phyloP scores from a whole-genome alignment of 2,113 vertebrate genomes.

The Pedionomus torquatus region DNA sequence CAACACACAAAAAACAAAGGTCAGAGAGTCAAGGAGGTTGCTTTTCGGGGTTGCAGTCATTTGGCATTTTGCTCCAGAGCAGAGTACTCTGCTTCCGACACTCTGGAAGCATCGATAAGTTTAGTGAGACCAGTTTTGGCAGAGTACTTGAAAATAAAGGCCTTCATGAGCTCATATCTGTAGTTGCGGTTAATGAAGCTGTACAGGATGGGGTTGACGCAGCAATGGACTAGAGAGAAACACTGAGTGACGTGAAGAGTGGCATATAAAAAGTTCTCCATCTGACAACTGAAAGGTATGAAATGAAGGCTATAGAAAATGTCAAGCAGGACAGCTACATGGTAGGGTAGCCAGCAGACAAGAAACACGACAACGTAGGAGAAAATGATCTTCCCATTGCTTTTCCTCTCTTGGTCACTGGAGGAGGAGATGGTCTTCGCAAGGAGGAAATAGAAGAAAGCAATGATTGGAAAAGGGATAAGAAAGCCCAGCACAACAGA shows the following conservation, averaged over 20 bases:
- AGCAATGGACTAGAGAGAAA: slow-evolving; percentile 89
- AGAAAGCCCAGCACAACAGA: slow-evolving; percentile 86
- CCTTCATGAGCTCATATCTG: slow-evolving; percentile 91
- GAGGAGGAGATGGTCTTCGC: slow-evolving; percentile 76
- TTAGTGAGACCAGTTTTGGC: slow-evolving; percentile 88
- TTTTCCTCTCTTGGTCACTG: slow-evolving; percentile 81
- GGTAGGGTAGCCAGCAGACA: slow-evolving; percentile 91
- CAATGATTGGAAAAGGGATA: slow-evolving; percentile 86
- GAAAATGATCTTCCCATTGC: slow-evolving; percentile 85
- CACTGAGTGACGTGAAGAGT: slow-evolving; percentile 88
- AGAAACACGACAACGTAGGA: slow-evolving; percentile 89
- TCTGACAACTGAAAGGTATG: slow-evolving; percentile 84
- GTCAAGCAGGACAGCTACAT: slow-evolving; percentile 83
- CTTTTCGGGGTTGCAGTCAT: not conserved
- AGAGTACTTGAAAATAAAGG: slow-evolving; percentile 93
- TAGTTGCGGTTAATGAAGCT: slow-evolving; percentile 89
- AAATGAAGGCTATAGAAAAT: slow-evolving; percentile 81
- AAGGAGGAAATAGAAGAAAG: slow-evolving; percentile 84
- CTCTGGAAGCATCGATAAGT: slow-evolving; percentile 84
- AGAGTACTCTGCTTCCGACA: slow-evolving; percentile 86
- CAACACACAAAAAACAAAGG: not conserved
- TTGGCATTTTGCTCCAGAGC: slow-evolving; percentile 83
- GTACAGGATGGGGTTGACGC: slow-evolving; percentile 89
- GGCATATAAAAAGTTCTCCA: slow-evolving; percentile 85
- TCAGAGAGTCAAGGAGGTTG: not conserved